Percentiles rank a stretch among this genome's conserved stretches.
Conservation (phyloP, 1,140 invertebrate genomes). For the Gerris buenoi region DNA sequence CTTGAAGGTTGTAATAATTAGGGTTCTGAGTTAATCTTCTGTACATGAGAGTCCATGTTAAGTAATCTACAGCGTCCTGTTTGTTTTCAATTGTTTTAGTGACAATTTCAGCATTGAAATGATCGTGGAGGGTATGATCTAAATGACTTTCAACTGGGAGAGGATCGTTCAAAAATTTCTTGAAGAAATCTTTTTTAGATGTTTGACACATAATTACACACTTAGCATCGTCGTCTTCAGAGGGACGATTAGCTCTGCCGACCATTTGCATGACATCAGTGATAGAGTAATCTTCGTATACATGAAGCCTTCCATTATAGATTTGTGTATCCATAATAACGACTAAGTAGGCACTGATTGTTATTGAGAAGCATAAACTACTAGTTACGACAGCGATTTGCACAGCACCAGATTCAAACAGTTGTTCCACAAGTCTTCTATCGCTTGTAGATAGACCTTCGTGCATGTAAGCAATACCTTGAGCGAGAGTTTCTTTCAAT, state of each 20-base stretch:
- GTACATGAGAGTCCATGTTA: slow-evolving; percentile 99
- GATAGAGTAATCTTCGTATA: slow-evolving; percentile 88
- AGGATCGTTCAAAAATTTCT: slow-evolving; percentile 95
- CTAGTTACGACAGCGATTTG: slow-evolving; percentile 84
- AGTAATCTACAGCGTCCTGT: slow-evolving; percentile 97
- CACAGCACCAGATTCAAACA: slow-evolving; percentile 85
- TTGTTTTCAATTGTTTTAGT: slow-evolving; percentile 99
- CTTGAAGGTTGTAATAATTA: slow-evolving; percentile 97
- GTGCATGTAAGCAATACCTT: slow-evolving; percentile 94
- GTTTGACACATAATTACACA: slow-evolving; percentile 94
- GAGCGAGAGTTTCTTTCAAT: slow-evolving; percentile 66
- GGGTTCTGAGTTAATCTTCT: slow-evolving; percentile 95
- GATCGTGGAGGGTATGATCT: slow-evolving; percentile 94
- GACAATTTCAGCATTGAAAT: slow-evolving; percentile 99
- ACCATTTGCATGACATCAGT: slow-evolving; percentile 97
- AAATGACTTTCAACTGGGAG: slow-evolving; percentile 94
- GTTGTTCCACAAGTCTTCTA: slow-evolving; percentile 73
- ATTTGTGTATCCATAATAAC: slow-evolving; percentile 95
- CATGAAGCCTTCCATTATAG: slow-evolving; percentile 78
- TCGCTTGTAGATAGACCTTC: slow-evolving; percentile 78
- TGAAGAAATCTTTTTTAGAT: slow-evolving; percentile 97
- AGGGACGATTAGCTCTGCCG: slow-evolving; percentile 74
- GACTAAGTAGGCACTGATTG: slow-evolving; percentile 76
- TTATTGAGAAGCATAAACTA: slow-evolving; percentile 82
- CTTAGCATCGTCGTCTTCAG: slow-evolving; percentile 85